Evolutionary conservation across 2,113 vertebrate genomes (phyloP).

Genomic region (Otolemur garnettii): DNA sequence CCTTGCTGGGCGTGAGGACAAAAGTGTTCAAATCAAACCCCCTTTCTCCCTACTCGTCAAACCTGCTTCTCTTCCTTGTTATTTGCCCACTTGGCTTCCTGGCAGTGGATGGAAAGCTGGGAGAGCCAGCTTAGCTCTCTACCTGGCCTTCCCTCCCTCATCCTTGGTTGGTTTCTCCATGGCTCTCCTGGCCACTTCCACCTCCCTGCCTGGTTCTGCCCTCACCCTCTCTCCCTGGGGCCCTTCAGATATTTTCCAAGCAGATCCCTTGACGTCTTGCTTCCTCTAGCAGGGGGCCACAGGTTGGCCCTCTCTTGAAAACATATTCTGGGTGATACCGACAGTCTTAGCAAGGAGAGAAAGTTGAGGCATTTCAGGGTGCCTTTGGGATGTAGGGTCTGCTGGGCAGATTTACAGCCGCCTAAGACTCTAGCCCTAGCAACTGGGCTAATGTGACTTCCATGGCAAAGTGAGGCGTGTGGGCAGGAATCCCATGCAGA

Average conservation of each 20-base stretch:
- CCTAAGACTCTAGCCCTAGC: neutral
- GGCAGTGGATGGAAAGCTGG: neutral
- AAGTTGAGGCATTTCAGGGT: neutral
- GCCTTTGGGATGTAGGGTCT: neutral
- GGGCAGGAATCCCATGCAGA: too few species aligned
- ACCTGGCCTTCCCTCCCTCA: rapidly evolving
- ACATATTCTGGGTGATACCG: neutral
- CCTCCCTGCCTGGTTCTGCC: neutral
- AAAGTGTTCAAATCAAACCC: neutral
- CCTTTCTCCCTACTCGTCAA: neutral
- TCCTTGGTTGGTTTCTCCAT: too few species aligned
- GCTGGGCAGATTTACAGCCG: neutral
- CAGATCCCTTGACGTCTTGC: neutral
- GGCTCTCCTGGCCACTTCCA: neutral
- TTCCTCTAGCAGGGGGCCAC: neutral
- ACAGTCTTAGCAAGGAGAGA: neutral
- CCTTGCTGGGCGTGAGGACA: neutral
- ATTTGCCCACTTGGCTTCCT: neutral
- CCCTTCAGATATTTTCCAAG: neutral
- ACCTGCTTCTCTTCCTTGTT: neutral
- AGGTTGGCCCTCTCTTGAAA: neutral
- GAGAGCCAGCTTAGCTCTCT: neutral
- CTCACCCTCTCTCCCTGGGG: too few species aligned
- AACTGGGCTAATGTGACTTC: neutral
- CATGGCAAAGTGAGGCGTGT: neutral